phyloP scores from a whole-genome alignment of 2,113 vertebrate genomes.

The Bambusicola thoracicus region DNA sequence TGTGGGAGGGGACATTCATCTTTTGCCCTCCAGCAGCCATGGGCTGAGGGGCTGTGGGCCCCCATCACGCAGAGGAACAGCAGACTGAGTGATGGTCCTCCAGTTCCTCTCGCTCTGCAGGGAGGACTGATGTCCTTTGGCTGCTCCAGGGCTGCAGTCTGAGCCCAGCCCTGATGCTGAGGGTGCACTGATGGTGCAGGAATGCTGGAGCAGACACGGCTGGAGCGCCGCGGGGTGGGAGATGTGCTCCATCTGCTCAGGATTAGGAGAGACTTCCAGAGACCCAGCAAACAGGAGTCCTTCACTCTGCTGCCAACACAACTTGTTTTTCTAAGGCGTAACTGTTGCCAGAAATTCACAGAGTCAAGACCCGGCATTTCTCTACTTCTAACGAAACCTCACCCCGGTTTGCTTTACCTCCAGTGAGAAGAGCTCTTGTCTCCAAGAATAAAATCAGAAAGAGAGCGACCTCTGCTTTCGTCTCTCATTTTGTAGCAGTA shows the following conservation, averaged over 20 bases:
- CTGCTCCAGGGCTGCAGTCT: background rate
- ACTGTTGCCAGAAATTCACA: slow-evolving; percentile 23
- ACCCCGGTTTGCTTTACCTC: background rate
- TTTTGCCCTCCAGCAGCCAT: too few relatives aligned
- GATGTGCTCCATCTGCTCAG: background rate
- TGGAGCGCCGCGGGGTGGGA: background rate
- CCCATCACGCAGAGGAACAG: background rate
- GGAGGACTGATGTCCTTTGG: background rate
- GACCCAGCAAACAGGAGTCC: slow-evolving; percentile 9
- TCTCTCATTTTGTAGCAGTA: background rate
- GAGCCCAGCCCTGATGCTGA: fast-evolving
- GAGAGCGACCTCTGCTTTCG: background rate
- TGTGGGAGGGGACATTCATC: background rate
- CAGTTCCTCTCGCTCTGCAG: background rate
- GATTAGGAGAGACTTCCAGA: background rate
- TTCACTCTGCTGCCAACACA: slow-evolving; percentile 42
- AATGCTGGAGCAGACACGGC: background rate
- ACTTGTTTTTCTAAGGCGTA: slow-evolving; percentile 47
- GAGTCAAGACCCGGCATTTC: slow-evolving; percentile 38
- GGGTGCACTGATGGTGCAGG: background rate
- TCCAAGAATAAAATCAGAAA: slow-evolving; percentile 5
- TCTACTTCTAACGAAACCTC: slow-evolving; percentile 6
- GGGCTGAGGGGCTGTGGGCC: background rate
- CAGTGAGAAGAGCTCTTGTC: background rate
- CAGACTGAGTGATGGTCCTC: background rate